These are phyloP conservation scores for Phaenicophaeus curvirostris DNA, from an alignment of 2,797 vertebrate species.

Conservation along the genomic window DNA sequence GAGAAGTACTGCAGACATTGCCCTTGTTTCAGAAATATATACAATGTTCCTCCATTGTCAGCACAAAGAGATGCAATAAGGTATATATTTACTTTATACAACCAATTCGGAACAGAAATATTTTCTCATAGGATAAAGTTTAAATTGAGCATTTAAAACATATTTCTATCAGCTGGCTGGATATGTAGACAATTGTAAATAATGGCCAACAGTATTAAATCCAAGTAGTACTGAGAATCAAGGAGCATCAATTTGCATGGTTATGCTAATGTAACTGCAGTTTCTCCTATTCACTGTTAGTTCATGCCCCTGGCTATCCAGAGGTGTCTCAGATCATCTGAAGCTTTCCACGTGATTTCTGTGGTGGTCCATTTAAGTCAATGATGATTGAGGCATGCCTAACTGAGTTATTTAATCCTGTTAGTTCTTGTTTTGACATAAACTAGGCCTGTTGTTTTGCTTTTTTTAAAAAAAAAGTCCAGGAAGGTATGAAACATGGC, in stretches of 20 bases:
- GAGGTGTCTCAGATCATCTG: neutral
- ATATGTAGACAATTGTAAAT: neutral
- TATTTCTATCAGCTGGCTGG: neutral
- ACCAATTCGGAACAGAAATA: neutral
- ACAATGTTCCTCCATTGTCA: neutral
- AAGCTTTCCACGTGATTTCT: neutral
- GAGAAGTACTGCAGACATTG: neutral
- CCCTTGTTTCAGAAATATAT: neutral
- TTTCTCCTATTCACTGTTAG: neutral
- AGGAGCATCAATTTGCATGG: neutral
- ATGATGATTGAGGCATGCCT: neutral
- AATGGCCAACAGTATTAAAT: neutral
- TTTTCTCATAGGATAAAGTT: neutral
- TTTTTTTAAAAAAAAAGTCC: neutral
- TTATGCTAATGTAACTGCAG: neutral
- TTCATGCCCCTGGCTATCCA: neutral
- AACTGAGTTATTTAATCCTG: neutral
- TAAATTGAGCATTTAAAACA: fast-evolving
- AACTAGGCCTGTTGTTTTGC: neutral
- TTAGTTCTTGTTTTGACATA: neutral
- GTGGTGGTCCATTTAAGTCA: neutral
- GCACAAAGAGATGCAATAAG: neutral
- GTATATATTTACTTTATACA: neutral
- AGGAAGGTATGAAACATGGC: neutral
- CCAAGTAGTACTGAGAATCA: neutral